Percentiles rank a stretch among this genome's conserved stretches.
Conservation (phyloP, 2,113 vertebrate species). For the Lycocorax pyrrhopterus region DNA sequence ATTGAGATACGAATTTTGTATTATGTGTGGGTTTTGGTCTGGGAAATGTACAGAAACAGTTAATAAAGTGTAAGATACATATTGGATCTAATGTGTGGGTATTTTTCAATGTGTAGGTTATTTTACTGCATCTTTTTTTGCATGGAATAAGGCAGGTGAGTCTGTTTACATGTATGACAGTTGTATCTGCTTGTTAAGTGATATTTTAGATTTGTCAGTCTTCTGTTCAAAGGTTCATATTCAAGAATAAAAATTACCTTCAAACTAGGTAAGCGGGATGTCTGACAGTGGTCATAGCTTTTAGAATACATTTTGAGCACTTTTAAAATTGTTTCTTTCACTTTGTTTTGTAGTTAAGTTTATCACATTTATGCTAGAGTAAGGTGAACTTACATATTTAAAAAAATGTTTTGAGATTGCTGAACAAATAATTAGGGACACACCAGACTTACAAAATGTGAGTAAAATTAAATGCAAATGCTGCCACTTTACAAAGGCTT, state of each 20-base stretch:
- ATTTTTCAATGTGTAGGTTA: neutral
- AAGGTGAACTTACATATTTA: neutral
- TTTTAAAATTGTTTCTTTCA: neutral
- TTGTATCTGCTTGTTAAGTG: neutral
- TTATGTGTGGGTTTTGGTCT: neutral
- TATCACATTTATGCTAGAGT: neutral
- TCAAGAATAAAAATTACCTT: neutral
- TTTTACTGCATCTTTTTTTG: neutral
- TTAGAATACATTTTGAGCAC: neutral
- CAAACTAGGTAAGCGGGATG: neutral
- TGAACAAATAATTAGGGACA: too few relatives aligned
- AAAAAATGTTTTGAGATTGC: neutral
- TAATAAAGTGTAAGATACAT: conserved; percentile 42
- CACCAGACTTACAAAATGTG: neutral
- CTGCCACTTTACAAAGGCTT: neutral
- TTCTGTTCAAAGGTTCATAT: neutral
- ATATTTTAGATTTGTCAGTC: neutral
- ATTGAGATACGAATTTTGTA: neutral
- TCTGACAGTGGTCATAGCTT: neutral
- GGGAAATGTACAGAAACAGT: conserved; percentile 1
- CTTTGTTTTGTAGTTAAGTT: neutral
- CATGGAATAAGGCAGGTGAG: neutral
- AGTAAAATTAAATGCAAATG: neutral
- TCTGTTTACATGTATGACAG: neutral
- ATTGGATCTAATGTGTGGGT: neutral